A percentile compares a stretch with the other conserved stretches of the same genome.
Conservation (phyloP, 37 sponge, comb jelly and placozoan genomes). For the Tethya wilhelma region DNA sequence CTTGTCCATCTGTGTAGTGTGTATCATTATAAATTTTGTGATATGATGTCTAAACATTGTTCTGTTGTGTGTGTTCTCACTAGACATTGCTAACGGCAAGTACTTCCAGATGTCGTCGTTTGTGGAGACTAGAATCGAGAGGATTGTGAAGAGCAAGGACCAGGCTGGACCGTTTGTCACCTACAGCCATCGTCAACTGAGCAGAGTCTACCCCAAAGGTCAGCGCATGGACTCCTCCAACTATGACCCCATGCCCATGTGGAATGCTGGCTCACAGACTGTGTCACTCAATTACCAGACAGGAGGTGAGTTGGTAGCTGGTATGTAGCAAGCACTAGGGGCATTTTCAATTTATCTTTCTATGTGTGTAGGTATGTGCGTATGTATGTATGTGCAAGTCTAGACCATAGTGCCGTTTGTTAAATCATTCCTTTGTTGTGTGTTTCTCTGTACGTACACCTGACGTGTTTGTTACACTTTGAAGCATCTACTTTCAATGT, state of each 20-base stretch:
- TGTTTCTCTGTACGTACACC: constrained; percentile 1
- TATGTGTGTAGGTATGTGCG: too few relatives aligned
- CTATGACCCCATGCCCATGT: constrained; percentile 91
- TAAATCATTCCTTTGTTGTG: not conserved
- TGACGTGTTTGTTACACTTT: not conserved
- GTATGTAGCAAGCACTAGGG: too few relatives aligned
- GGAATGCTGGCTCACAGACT: constrained; percentile 94
- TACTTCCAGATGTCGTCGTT: constrained; percentile 97
- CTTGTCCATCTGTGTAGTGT: constrained; percentile 2
- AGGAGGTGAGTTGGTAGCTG: constrained; percentile 65
- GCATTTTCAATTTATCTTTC: too few relatives aligned
- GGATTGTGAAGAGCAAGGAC: constrained; percentile 55
- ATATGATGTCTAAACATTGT: not conserved
- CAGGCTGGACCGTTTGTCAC: constrained; percentile 64
- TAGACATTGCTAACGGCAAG: constrained; percentile 57
- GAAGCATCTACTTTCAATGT: not conserved
- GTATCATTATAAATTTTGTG: not conserved
- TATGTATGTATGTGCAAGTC: not conserved
- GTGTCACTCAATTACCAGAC: constrained; percentile 99
- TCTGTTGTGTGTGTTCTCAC: not conserved
- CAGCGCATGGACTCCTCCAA: constrained; percentile 93
- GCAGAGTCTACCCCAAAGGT: constrained; percentile 95
- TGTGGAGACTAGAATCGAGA: constrained; percentile 89
- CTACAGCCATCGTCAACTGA: constrained; percentile 76
- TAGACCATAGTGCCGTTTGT: not conserved